Base-by-base conservation (phyloP, 2,888 invertebrate genomes). In the Gasteruption jaculator region DNA sequence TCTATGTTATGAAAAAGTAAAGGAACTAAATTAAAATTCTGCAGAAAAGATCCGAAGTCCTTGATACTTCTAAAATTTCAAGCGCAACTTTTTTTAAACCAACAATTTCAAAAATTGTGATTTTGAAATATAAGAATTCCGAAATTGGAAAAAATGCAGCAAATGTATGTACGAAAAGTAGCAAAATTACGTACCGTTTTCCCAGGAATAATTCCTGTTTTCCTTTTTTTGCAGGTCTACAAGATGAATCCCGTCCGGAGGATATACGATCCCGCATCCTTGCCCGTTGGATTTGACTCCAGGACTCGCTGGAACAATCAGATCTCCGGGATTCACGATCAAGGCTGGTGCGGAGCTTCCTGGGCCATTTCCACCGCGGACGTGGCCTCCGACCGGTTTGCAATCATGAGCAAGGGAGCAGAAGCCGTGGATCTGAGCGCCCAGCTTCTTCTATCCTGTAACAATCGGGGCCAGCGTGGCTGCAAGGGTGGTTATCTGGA, bases 401-500 rank as follows among this genome's bases (percentile, higher is more conserved):
- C 86, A 4, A 87, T 95, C 52, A 86, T 91, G 69, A 90, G 90
- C 5, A 82, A 85, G 54, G 93, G 92, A 1, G 74, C 75, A 7
- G 88, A 91, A 64, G 74, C 76, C 11, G 76, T 85, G 5, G 68
- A 75, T 21, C 74, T 95, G 22, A 88, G 93, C 38, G 79, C 91
- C 0, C 95, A 96, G 66, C 85, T 90, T 47, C 75, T 96, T 18
- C 70, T 96, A 2, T 89, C 91, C 0, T 96, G 96, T 65, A 87
- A 89, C 65, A 78, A 77, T 35, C 78, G 82, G 45, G 80, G 82
- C 27, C 89, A 90, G 58, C 78, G 76, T 47, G 91, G 88, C 18
- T 96, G 96, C 66, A 74, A 78, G 22, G 94, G 94, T 1, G 96
- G 95, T 0, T 83, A 91, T 64, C 76, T 95, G 50, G 94, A 95